phyloP scores from a whole-genome alignment of 2,797 vertebrate species.

The Sebastes kiyomatsui region DNA sequence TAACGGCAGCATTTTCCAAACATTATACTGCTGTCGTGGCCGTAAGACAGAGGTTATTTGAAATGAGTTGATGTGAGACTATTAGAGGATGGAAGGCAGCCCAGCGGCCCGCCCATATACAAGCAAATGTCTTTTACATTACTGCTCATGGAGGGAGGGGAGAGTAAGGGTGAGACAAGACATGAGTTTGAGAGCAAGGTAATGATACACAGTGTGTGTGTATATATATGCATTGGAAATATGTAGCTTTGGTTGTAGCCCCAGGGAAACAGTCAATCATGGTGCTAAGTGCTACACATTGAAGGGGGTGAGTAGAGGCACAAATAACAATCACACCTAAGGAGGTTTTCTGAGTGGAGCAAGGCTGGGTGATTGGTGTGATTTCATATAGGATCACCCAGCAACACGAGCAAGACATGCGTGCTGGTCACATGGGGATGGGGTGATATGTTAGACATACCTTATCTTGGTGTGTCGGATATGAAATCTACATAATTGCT shows the following conservation, averaged over 20 bases:
- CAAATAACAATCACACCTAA: neutral
- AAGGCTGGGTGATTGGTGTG: neutral
- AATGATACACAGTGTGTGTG: slow-evolving; percentile 7
- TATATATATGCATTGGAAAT: neutral
- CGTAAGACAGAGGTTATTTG: slow-evolving; percentile 35
- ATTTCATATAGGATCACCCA: neutral
- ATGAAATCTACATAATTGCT: neutral
- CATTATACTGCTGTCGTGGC: slow-evolving; percentile 15
- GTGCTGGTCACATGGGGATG: neutral
- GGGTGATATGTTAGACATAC: neutral
- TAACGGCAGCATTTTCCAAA: slow-evolving; percentile 33
- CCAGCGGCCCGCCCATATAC: neutral
- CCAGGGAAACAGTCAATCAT: slow-evolving; percentile 21
- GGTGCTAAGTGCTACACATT: neutral
- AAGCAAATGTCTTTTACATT: slow-evolving; percentile 15
- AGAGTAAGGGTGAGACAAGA: neutral
- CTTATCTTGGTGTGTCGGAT: neutral
- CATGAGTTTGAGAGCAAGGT: slow-evolving; percentile 6
- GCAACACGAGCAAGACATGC: neutral
- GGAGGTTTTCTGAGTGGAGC: neutral
- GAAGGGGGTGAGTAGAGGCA: neutral
- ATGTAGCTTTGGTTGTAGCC: neutral
- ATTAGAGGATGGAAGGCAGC: slow-evolving; percentile 27
- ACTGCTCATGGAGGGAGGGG: neutral
- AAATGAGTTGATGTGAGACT: slow-evolving; percentile 29